Conservation (phyloP, 2,797 vertebrate species). For the Esox masquinongy region DNA sequence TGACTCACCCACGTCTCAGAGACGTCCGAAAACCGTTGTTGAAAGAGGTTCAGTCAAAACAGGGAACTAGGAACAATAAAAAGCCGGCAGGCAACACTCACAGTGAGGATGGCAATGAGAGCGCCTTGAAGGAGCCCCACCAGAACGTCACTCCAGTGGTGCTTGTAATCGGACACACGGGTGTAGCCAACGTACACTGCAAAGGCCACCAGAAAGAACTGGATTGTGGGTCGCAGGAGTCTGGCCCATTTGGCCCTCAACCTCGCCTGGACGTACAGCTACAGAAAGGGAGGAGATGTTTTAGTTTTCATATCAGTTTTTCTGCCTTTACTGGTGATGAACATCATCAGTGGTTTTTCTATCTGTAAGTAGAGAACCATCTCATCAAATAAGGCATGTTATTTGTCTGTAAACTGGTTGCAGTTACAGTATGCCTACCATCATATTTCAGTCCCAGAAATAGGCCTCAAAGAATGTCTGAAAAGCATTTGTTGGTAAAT, state of each 20-base stretch:
- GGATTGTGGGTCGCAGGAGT: conserved; percentile 86
- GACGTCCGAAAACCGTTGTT: conserved; percentile 48
- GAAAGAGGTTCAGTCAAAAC: conserved; percentile 54
- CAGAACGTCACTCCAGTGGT: conserved; percentile 94
- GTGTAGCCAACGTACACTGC: conserved; percentile 92
- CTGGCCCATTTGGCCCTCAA: conserved; percentile 85
- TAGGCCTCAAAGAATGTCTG: not conserved
- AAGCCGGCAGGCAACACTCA: conserved; percentile 72
- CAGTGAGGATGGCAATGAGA: conserved; percentile 81
- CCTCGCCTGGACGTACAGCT: conserved; percentile 90
- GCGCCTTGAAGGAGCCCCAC: conserved; percentile 89
- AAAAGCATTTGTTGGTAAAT: not conserved
- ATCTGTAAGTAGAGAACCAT: conserved; percentile 6
- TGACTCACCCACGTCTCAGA: conserved; percentile 39
- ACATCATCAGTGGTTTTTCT: conserved; percentile 16
- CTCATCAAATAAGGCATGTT: conserved; percentile 14
- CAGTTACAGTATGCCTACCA: not conserved
- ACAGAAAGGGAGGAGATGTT: not conserved
- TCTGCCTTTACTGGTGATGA: conserved; percentile 7
- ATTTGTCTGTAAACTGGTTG: not conserved
- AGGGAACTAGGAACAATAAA: conserved; percentile 58
- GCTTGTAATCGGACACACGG: conserved; percentile 89
- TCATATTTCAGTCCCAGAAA: not conserved
- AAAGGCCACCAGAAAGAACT: conserved; percentile 90
- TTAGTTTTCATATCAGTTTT: not conserved